A percentile compares a stretch with the other conserved stretches of the same genome.
phyloP scores from a whole-genome alignment of 2,797 vertebrate species.

The Sarcophilus harrisii region DNA sequence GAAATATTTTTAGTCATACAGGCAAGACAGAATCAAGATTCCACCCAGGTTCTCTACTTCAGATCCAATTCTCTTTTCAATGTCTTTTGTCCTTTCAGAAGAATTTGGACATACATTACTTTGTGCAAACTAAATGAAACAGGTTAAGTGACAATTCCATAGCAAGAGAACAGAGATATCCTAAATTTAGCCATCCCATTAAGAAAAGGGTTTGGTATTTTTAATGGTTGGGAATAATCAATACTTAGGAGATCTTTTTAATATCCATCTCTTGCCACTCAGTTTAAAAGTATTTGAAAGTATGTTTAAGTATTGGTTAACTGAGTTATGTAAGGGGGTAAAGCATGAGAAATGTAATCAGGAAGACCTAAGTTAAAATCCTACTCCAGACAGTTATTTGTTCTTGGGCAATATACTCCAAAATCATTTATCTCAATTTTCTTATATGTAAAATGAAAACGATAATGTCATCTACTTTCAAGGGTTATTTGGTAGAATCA shows the following conservation, averaged over 20 bases:
- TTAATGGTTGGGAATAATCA: constrained; percentile 22
- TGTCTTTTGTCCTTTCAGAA: background rate
- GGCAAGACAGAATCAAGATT: background rate
- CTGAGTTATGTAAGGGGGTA: background rate
- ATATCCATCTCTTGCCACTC: constrained; percentile 54
- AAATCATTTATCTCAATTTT: background rate
- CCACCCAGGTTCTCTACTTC: background rate
- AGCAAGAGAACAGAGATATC: constrained; percentile 37
- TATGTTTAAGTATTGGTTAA: constrained; percentile 7
- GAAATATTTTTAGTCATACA: background rate
- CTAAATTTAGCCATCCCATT: background rate
- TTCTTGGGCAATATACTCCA: background rate
- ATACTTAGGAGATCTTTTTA: constrained; percentile 42
- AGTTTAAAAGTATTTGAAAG: constrained; percentile 45
- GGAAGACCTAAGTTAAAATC: background rate
- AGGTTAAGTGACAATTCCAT: background rate
- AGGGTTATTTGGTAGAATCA: background rate
- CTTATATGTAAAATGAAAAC: background rate
- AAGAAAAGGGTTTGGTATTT: constrained; percentile 39
- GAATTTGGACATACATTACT: background rate
- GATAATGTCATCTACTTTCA: background rate
- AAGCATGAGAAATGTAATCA: background rate
- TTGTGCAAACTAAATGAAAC: constrained; percentile 1
- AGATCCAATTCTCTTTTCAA: background rate
- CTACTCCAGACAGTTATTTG: background rate